phyloP scores from a whole-genome alignment of 2,888 invertebrate genomes.

The Crossocerus cetratus region DNA sequence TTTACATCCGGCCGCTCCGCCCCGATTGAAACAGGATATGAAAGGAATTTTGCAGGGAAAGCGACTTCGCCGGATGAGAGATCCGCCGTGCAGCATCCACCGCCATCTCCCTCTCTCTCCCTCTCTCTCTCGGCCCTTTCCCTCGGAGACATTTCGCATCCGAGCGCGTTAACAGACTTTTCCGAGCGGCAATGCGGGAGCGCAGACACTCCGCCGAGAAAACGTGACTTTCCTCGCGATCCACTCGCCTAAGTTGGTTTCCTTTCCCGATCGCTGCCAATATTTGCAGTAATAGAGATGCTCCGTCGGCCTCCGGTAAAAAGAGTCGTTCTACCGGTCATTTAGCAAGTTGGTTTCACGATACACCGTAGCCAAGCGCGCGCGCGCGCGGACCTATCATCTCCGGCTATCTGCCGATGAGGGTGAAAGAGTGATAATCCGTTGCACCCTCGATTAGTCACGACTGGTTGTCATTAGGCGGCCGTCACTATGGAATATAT shows the following conservation, averaged over 20 bases:
- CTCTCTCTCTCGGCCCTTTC: slow-evolving; percentile 5
- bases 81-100: not conserved
- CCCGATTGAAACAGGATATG: slow-evolving; percentile 20
- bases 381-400: no score
- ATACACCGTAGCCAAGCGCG: no score
- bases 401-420: slow-evolving; percentile 9
- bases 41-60: slow-evolving; percentile 22
- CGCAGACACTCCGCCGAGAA: no score
- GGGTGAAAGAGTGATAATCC: slow-evolving; percentile 44
- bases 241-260: no score
- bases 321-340: no score
- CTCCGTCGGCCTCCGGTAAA: no score
- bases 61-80: not conserved
- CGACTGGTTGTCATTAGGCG: slow-evolving; percentile 46
- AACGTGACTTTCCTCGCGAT: no score
- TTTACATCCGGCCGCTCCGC: slow-evolving; percentile 32
- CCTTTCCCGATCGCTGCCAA: no score
- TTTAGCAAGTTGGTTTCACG: not conserved
- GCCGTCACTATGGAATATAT: slow-evolving; percentile 28
- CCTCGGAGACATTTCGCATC: not conserved
- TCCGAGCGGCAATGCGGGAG: no score
- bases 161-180: no score
- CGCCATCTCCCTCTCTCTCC: not conserved
- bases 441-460: slow-evolving; percentile 42
- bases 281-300: no score